phyloP scores from a whole-genome alignment of 2,113 vertebrate genomes.

The Seriola rivoliana region DNA sequence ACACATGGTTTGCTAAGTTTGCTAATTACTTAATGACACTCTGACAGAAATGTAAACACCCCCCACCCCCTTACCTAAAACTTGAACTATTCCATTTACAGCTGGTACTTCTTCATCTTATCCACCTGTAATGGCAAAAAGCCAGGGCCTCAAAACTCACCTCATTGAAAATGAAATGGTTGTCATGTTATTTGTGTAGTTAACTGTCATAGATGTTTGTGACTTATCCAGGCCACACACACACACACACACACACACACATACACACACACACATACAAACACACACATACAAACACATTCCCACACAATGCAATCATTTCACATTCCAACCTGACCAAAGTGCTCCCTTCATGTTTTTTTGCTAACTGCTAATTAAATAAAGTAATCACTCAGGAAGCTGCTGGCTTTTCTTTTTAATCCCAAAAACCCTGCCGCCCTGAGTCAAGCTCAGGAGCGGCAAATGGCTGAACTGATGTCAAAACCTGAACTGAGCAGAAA shows the following conservation, averaged over 20 bases:
- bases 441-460: neutral
- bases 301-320: constrained; percentile 33
- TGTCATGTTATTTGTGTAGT: constrained; percentile 39
- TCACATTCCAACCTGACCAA: constrained; percentile 24
- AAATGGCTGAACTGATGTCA: constrained; percentile 10
- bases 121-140: too few species aligned
- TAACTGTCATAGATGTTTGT: constrained; percentile 33
- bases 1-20: too few species aligned
- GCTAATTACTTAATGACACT: too few species aligned
- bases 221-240: constrained; percentile 22
- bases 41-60: too few species aligned
- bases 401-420: neutral
- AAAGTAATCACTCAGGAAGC: neutral
- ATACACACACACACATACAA: neutral
- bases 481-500: constrained; percentile 1
- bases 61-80: too few species aligned
- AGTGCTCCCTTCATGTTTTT: neutral
- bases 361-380: neutral
- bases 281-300: neutral
- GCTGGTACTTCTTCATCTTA: too few species aligned
- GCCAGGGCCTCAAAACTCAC: too few species aligned
- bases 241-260: neutral
- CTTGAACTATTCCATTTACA: too few species aligned
- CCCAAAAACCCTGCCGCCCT: neutral
- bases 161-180: constrained; percentile 16